A percentile compares a stretch with the other conserved stretches of the same genome.
Conservation (phyloP, 2,797 vertebrate genomes). For the Natrix natrix region DNA sequence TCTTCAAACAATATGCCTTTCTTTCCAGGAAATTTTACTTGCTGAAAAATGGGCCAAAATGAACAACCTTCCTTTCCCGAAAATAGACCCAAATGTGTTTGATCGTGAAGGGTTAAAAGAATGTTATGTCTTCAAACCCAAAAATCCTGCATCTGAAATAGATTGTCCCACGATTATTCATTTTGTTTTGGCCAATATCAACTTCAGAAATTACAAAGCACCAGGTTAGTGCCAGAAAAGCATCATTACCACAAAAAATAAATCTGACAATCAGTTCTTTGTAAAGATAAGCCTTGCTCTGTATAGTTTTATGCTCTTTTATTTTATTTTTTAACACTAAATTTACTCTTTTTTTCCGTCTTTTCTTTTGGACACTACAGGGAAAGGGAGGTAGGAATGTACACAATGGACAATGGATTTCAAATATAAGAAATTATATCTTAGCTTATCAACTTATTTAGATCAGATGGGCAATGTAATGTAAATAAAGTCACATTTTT, state of each 20-base stretch:
- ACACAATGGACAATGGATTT: neutral
- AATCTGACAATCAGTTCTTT: neutral
- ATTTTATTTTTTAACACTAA: neutral
- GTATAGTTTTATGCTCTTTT: neutral
- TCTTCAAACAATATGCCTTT: conserved; percentile 19
- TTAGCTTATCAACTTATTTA: neutral
- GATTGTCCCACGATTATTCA: conserved; percentile 96
- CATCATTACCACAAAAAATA: neutral
- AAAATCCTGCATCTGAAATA: conserved; percentile 81
- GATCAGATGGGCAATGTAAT: neutral
- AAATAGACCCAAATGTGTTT: conserved; percentile 95
- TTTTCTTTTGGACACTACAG: neutral
- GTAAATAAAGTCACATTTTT: neutral
- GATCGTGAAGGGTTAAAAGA: conserved; percentile 96
- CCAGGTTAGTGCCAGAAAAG: conserved; percentile 76
- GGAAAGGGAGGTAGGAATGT: neutral
- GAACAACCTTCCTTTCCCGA: conserved; percentile 97
- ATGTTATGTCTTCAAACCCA: conserved; percentile 96
- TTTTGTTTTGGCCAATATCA: conserved; percentile 95
- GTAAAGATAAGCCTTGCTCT: neutral
- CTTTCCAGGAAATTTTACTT: conserved; percentile 87
- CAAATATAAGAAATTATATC: neutral
- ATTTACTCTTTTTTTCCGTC: no score
- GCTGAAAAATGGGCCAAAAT: conserved; percentile 98
- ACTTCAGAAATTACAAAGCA: conserved; percentile 91